Conservation (phyloP, 1,140 invertebrate genomes). For the Acyrthosiphon pisum region DNA sequence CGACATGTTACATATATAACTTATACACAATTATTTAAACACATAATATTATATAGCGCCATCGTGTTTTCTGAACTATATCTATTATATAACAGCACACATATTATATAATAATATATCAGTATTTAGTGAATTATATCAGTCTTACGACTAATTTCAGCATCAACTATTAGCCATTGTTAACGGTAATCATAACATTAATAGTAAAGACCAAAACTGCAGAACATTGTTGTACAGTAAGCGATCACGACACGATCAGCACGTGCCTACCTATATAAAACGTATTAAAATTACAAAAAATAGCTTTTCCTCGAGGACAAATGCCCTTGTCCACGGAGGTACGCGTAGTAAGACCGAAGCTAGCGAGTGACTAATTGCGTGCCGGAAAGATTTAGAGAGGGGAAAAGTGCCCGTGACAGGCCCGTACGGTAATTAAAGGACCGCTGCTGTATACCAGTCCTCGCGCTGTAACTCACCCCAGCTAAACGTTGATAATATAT, state of each 20-base stretch:
- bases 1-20: no score
- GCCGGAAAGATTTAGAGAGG: conserved; percentile 37
- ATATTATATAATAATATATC: no score
- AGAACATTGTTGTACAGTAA: not conserved
- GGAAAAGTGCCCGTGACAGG: conserved; percentile 32
- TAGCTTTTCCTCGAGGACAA: not conserved
- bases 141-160: not conserved
- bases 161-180: no score
- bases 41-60: not conserved
- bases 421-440: conserved; percentile 41
- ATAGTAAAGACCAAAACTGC: not conserved
- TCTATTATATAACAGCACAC: no score
- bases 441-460: not conserved
- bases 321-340: not conserved
- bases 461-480: not conserved
- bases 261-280: not conserved
- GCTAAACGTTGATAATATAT: conserved; percentile 26
- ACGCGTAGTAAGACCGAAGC: not conserved
- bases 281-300: not conserved
- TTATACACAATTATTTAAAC: not conserved
- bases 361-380: conserved; percentile 35
- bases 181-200: not conserved
- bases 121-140: not conserved
- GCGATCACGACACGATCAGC: not conserved
- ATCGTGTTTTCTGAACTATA: not conserved